Conservation (phyloP, 2,797 vertebrate species). For the Bucorvus abyssinicus region DNA sequence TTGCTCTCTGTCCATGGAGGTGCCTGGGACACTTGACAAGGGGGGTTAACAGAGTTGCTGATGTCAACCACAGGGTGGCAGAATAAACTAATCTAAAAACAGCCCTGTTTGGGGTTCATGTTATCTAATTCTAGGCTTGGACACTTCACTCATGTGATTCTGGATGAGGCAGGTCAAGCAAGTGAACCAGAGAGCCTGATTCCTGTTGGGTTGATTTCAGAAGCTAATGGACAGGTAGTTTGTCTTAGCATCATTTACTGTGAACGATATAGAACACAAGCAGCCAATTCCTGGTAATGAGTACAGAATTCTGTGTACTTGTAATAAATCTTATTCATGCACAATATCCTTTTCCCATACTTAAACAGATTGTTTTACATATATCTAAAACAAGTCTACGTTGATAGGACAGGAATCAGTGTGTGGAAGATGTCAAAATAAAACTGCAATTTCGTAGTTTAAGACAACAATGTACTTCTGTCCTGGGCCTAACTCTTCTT, state of each 20-base stretch:
- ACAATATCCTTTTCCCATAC: not conserved
- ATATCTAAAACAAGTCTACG: not conserved
- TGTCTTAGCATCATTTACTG: not conserved
- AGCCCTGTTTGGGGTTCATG: not conserved
- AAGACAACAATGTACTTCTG: not conserved
- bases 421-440: not conserved
- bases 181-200: conserved; percentile 93
- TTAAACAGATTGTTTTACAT: not conserved
- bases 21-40: not conserved
- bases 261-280: not conserved
- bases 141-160: conserved; percentile 92
- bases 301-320: not conserved
- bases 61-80: conserved; percentile 46
- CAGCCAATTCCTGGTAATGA: not conserved
- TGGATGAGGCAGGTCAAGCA: conserved; percentile 96
- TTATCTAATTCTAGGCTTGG: conserved; percentile 79
- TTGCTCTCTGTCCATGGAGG: not conserved
- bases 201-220: conserved; percentile 87
- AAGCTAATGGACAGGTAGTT: conserved; percentile 86
- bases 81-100: conserved; percentile 1
- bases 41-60: not conserved
- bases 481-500: not conserved
- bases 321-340: not conserved
- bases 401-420: not conserved
- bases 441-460: not conserved